Percentiles rank a stretch among this genome's conserved stretches.
Conservation (phyloP, 2,797 vertebrate species). For the Pitangus sulphuratus region DNA sequence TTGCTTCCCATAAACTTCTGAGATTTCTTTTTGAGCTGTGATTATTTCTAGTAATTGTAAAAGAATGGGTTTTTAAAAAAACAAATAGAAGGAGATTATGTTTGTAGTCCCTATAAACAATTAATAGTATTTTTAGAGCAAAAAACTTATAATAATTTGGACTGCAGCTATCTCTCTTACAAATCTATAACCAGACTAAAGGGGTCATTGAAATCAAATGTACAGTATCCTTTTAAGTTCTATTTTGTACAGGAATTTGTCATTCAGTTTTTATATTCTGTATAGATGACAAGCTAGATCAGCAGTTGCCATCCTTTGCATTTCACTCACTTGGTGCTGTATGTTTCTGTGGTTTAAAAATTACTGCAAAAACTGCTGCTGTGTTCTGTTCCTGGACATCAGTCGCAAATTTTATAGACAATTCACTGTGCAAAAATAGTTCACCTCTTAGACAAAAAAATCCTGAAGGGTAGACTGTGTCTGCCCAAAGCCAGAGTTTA, state of each 20-base stretch:
- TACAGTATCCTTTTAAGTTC: background rate
- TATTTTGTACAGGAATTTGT: background rate
- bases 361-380: background rate
- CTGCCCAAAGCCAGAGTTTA: background rate
- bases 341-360: background rate
- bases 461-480: background rate
- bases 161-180: background rate
- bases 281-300: background rate
- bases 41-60: background rate
- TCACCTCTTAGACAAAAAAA: background rate
- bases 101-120: background rate
- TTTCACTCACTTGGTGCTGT: background rate
- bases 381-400: background rate
- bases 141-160: background rate
- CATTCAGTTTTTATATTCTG: background rate
- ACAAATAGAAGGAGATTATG: accelerated
- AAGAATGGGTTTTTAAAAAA: accelerated
- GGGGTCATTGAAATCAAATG: background rate
- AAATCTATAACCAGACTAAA: background rate
- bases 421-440: conserved; percentile 8
- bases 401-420: background rate
- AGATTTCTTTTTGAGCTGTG: background rate
- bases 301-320: background rate
- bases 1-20: background rate
- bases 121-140: background rate